These are phyloP conservation scores for Chloropsis hardwickii DNA, from an alignment of 2,113 vertebrate species.

Conservation along the genomic window DNA sequence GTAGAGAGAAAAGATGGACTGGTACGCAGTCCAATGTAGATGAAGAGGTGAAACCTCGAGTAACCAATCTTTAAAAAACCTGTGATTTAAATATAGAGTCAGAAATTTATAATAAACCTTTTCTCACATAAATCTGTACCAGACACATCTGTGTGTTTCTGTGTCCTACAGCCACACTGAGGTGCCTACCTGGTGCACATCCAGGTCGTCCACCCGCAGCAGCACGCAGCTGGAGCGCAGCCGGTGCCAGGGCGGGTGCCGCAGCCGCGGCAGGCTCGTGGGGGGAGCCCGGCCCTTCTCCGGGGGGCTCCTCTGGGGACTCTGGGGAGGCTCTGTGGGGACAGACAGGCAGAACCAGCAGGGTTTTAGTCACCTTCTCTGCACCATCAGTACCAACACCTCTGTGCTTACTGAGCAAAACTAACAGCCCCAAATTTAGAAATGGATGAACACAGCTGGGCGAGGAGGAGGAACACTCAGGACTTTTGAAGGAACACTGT, in stretches of 20 bases:
- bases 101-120: too few species aligned
- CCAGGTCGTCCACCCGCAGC: slow-evolving; percentile 88
- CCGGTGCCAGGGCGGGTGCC: slow-evolving; percentile 77
- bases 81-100: too few species aligned
- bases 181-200: slow-evolving; percentile 88
- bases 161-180: too few species aligned
- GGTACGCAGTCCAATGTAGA: too few species aligned
- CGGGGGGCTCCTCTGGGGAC: slow-evolving; percentile 54
- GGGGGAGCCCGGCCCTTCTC: slow-evolving; percentile 50
- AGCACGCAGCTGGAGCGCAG: slow-evolving; percentile 92
- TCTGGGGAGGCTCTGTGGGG: slow-evolving; percentile 39
- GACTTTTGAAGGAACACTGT: not conserved
- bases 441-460: not conserved
- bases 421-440: not conserved
- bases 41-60: too few species aligned
- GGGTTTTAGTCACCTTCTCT: not conserved
- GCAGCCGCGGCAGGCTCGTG: not conserved
- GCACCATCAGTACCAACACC: not conserved
- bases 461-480: not conserved
- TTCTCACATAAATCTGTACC: too few species aligned
- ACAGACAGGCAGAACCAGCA: not conserved
- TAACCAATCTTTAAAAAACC: too few species aligned
- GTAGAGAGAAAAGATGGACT: too few species aligned
- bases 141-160: too few species aligned
- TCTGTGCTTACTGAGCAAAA: not conserved